These are phyloP conservation scores for Opisthocomus hoazin DNA, from an alignment of 2,113 vertebrate species.

Conservation along the genomic window DNA sequence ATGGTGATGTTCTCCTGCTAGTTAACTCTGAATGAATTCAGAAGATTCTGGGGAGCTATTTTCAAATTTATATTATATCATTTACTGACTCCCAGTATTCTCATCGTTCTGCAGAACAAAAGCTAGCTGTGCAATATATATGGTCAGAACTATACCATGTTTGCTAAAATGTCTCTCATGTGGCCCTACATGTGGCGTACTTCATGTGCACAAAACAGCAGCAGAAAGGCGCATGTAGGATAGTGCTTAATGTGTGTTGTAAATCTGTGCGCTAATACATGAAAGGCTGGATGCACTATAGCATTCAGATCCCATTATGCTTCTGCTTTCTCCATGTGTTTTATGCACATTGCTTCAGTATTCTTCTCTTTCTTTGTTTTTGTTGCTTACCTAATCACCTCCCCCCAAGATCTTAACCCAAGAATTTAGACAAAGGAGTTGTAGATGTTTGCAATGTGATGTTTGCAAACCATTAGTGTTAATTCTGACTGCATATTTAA, in stretches of 20 bases:
- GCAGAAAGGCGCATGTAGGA: not conserved
- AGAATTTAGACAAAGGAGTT: not conserved
- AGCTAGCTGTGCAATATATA: not conserved
- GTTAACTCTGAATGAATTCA: slow-evolving; percentile 64
- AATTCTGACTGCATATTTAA: slow-evolving; percentile 18
- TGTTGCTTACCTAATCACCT: not conserved
- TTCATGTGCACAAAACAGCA: not conserved
- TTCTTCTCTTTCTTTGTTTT: not conserved
- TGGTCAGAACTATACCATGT: not conserved
- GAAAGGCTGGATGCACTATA: not conserved
- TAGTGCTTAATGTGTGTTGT: not conserved
- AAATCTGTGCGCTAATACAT: not conserved
- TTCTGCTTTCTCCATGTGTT: not conserved
- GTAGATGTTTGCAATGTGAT: not conserved
- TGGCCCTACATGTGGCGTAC: not conserved
- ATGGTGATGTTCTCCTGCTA: slow-evolving; percentile 64
- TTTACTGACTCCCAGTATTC: slow-evolving; percentile 36
- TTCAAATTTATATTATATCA: slow-evolving; percentile 36
- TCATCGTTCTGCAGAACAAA: not conserved
- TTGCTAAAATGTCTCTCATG: not conserved
- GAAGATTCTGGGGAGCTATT: slow-evolving; percentile 23
- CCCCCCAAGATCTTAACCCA: not conserved
- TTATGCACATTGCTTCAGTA: not conserved
- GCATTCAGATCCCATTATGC: not conserved
- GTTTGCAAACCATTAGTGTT: slow-evolving; percentile 12